phyloP scores from a whole-genome alignment of 2,113 vertebrate genomes.

The Chlorodrepanis virens region DNA sequence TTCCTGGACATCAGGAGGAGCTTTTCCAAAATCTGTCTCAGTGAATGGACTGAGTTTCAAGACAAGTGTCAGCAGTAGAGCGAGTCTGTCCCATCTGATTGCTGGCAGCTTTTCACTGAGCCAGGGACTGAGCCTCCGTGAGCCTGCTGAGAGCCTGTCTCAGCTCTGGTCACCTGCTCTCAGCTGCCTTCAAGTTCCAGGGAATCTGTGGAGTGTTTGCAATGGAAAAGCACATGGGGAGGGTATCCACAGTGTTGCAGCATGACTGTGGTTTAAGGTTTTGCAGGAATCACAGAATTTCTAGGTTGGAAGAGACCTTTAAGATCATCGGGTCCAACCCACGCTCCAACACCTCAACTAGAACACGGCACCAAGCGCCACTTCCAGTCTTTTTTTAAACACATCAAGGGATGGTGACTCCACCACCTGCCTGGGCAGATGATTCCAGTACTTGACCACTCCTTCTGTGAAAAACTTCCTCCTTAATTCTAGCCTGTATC shows the following conservation, averaged over 20 bases:
- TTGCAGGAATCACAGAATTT: background rate
- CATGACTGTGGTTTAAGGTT: accelerated
- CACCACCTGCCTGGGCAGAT: too few relatives aligned
- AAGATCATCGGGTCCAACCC: too few relatives aligned
- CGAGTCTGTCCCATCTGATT: accelerated
- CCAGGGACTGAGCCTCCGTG: background rate
- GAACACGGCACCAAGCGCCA: too few relatives aligned
- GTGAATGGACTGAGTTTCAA: accelerated
- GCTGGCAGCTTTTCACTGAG: background rate
- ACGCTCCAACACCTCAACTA: too few relatives aligned
- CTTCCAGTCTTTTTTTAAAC: too few relatives aligned
- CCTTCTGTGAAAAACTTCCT: too few relatives aligned
- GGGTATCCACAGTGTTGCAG: accelerated
- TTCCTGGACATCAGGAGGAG: background rate
- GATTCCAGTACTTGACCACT: too few relatives aligned
- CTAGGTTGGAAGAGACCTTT: too few relatives aligned
- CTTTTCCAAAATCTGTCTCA: background rate
- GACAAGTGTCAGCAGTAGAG: background rate
- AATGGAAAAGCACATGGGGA: background rate
- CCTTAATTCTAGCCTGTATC: too few relatives aligned
- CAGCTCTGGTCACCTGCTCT: background rate
- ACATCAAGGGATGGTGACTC: too few relatives aligned
- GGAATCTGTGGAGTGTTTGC: background rate
- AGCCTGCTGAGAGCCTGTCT: background rate
- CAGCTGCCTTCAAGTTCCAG: background rate